These are phyloP conservation scores for Philantomba maxwellii DNA, from an alignment of 2,113 vertebrate species.

Conservation along the genomic window DNA sequence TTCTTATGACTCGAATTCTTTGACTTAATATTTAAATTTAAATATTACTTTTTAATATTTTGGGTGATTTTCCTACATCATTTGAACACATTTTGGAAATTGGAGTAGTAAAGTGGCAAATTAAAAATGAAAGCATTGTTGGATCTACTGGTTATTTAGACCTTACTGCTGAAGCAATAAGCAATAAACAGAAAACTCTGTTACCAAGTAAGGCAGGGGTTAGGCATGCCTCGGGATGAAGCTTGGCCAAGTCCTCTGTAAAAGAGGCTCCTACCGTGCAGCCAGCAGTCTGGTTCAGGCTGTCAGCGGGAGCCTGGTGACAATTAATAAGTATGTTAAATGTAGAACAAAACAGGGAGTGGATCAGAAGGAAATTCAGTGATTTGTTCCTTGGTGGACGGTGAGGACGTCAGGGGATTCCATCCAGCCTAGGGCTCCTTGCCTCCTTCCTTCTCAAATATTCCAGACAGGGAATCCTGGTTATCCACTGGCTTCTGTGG, in stretches of 20 bases:
- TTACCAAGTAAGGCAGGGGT: neutral
- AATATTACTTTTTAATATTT: slow-evolving; percentile 7
- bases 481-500: neutral
- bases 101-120: neutral
- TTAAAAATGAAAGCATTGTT: slow-evolving; percentile 28
- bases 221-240: neutral
- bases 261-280: neutral
- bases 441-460: neutral
- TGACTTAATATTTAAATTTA: slow-evolving; percentile 2
- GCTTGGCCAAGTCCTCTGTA: neutral
- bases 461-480: no score
- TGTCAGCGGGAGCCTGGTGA: neutral
- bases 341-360: neutral
- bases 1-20: slow-evolving; percentile 11
- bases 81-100: neutral
- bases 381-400: neutral
- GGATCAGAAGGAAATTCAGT: no score
- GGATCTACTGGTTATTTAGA: neutral
- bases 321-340: no score
- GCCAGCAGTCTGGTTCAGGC: neutral
- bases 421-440: neutral
- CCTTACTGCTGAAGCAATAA: neutral
- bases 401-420: neutral
- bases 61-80: neutral
- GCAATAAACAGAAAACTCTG: neutral